A percentile compares a stretch with the other conserved stretches of the same genome.
Evolutionary conservation across 2,797 vertebrate genomes (phyloP).

Genomic region (Cyclopterus lumpus): DNA sequence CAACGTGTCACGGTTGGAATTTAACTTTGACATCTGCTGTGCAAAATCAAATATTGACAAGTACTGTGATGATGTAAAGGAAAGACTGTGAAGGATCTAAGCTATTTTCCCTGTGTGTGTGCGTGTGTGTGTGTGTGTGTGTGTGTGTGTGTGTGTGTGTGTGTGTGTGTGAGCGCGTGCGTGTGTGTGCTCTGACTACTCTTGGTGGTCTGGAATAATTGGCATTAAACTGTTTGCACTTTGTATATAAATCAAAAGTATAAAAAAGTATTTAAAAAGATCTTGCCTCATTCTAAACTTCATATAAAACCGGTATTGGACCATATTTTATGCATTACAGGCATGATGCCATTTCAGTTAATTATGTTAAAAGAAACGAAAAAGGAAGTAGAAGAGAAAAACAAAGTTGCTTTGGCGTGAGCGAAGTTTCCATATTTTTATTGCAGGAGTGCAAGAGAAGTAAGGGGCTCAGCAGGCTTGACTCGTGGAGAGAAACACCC

Average conservation of each 20-base stretch:
- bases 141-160: conserved; percentile 19
- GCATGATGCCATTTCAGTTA: conserved; percentile 27
- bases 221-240: conserved; percentile 1
- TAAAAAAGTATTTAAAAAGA: no score
- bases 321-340: conserved; percentile 10
- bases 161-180: conserved; percentile 28
- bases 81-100: conserved; percentile 48
- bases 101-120: conserved; percentile 33
- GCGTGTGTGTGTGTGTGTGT: conserved; percentile 9
- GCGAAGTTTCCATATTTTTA: conserved; percentile 50
- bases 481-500: conserved; percentile 42
- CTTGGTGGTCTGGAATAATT: conserved; percentile 1
- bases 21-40: conserved; percentile 63
- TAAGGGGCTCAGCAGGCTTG: conserved; percentile 36
- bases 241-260: conserved; percentile 20
- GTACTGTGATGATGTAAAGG: conserved; percentile 48
- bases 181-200: conserved; percentile 10
- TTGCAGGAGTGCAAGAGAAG: conserved; percentile 28
- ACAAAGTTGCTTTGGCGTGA: conserved; percentile 2
- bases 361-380: conserved; percentile 22
- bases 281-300: conserved; percentile 18
- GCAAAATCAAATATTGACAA: conserved; percentile 64
- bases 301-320: conserved; percentile 13
- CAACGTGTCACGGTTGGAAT: conserved; percentile 46
- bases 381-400: conserved; percentile 5